Evolutionary conservation across 92 coral and sea anemone species (phyloP), one percentile per base, ranked within the genome.

Genomic region (Palythoa heliodiscus): DNA sequence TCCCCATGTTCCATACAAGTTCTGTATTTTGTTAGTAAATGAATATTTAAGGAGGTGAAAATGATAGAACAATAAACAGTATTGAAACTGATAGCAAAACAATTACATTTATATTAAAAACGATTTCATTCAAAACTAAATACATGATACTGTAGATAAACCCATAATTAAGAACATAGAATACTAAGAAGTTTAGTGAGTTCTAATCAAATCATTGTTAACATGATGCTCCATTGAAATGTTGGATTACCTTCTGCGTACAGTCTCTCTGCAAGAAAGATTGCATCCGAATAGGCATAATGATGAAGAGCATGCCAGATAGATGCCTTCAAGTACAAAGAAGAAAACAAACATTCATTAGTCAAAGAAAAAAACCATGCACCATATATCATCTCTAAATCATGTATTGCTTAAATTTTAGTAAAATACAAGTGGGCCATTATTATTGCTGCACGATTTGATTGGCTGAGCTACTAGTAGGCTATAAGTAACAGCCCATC

Each of bases 281-380:
- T 93, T 23, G 99, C 99, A 89, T 97, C 97, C 10, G 84, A 79
- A 84, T 89, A 94, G 16, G 98, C 97, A 86, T 97, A 97, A 87
- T 97, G 98, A 72, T 93, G 93, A 48, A 97, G 91, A 60, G 99
- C 99, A 89, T 97, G 98, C 99, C 99, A 97, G 80, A 97, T 93
- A 39, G 99, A 93, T 67, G 99, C 98, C 99, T 97, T 53, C 3
- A 89, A 43, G 50, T 43, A 43, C 50, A 43, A 43, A 87, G 55
- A 35, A 2, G 82, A 40, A 85, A 78, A 24, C 57, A 82, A 11
- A n/a, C 25, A 64, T 38, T 20, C 9, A n/a, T 23, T 43, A 11
- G 7, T 43, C 5, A 74, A 3, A 52, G 35, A 19, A 64, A 5
- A n/a, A 10, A 8, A n/a, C 71, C 39, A 23, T 8, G 14, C 24